phyloP scores from a whole-genome alignment of 2,113 vertebrate species.

The Pygoscelis adeliae region DNA sequence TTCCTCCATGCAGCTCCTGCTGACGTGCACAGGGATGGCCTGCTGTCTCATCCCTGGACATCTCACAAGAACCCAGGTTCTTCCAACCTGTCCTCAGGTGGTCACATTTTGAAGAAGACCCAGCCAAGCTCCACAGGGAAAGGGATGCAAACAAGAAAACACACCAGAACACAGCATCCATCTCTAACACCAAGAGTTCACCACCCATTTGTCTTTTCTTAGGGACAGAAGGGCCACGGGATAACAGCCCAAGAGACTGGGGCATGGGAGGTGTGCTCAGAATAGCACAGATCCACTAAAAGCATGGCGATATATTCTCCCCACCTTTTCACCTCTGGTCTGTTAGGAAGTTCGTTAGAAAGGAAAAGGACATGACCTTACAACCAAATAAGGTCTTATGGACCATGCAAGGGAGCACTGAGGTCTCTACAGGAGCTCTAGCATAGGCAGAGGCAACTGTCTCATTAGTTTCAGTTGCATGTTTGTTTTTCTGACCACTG shows the following conservation, averaged over 20 bases:
- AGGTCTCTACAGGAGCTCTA: constrained; percentile 18
- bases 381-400: background rate
- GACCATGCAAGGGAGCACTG: background rate
- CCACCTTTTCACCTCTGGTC: background rate
- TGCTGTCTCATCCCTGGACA: background rate
- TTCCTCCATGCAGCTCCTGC: background rate
- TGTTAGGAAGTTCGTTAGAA: background rate
- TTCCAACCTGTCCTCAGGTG: background rate
- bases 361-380: background rate
- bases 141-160: background rate
- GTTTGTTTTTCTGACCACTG: constrained; percentile 60
- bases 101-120: background rate
- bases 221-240: background rate
- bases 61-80: background rate
- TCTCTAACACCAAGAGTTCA: background rate
- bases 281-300: background rate
- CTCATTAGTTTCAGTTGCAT: constrained; percentile 45
- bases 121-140: background rate
- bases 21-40: background rate
- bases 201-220: background rate
- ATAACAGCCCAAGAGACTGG: background rate
- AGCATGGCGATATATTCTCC: background rate
- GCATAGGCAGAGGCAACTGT: background rate
- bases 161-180: background rate
- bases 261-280: background rate